Conservation (phyloP, 1,140 invertebrate genomes). For the Drosophila seguyi region DNA sequence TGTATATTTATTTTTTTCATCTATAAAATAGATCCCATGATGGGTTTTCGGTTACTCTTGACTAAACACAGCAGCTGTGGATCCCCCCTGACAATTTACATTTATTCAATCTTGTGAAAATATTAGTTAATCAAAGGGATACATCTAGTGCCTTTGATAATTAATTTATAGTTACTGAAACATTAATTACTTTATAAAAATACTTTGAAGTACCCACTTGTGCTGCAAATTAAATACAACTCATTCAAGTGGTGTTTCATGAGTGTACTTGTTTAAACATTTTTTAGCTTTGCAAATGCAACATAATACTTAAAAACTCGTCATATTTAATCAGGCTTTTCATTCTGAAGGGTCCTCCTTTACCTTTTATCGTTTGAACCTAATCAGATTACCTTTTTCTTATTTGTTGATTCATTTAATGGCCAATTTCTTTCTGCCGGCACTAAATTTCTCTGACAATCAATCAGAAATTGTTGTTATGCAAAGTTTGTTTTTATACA, state of each 20-base stretch:
- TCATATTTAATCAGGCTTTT: neutral
- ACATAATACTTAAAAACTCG: too few relatives aligned
- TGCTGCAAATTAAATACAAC: neutral
- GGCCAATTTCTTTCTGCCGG: constrained; percentile 33
- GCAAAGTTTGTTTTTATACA: constrained; percentile 46
- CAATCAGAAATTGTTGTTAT: constrained; percentile 49
- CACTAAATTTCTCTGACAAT: constrained; percentile 35
- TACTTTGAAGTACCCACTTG: neutral
- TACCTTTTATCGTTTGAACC: neutral
- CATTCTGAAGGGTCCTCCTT: constrained; percentile 6
- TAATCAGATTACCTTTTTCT: constrained; percentile 19
- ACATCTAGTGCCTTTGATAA: too few relatives aligned
- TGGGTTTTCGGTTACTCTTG: constrained; percentile 28
- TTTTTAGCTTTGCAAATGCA: neutral
- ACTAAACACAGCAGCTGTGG: constrained; percentile 4
- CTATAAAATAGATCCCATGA: constrained; percentile 2
- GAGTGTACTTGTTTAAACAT: neutral
- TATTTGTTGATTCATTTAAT: constrained; percentile 9
- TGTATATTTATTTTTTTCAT: constrained; percentile 8
- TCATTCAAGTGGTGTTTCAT: neutral
- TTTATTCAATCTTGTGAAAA: constrained; percentile 35
- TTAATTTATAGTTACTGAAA: neutral
- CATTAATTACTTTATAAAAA: neutral
- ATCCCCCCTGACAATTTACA: constrained; percentile 15
- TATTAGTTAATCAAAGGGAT: neutral